phyloP scores from a whole-genome alignment of 2,797 vertebrate genomes.

The Dromococcyx pavoninus region DNA sequence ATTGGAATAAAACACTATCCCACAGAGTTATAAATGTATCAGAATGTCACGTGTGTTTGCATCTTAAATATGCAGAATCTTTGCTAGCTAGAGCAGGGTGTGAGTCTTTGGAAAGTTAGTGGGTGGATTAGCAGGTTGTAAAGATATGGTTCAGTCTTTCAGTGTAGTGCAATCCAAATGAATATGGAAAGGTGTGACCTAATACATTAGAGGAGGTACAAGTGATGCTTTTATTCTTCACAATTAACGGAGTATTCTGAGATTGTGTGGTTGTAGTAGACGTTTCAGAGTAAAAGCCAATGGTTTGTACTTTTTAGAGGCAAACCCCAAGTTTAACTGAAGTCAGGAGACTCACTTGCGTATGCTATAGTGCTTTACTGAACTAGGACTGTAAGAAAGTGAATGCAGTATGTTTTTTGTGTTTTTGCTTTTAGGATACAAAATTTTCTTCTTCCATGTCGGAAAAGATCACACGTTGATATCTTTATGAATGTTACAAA shows the following conservation, averaged over 20 bases:
- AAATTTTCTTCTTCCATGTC: not conserved
- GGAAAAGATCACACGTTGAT: not conserved
- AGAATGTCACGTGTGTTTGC: not conserved
- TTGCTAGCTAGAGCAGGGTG: not conserved
- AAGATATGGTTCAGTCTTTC: not conserved
- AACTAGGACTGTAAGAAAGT: not conserved
- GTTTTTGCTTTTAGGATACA: not conserved
- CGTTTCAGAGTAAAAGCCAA: not conserved
- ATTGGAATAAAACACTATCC: not conserved
- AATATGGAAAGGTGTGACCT: constrained; percentile 28
- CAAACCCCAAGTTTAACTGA: not conserved
- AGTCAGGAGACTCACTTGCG: not conserved
- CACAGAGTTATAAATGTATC: not conserved
- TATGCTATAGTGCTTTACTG: not conserved
- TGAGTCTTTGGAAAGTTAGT: not conserved
- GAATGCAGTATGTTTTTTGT: not conserved
- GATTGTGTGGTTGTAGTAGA: not conserved
- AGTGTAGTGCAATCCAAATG: not conserved
- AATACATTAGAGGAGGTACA: not conserved
- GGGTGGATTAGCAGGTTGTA: not conserved
- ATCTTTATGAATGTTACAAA: not conserved
- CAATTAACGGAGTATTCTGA: constrained; percentile 16
- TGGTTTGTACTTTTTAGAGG: not conserved
- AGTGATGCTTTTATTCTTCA: constrained; percentile 3
- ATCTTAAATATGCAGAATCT: not conserved